Conservation (phyloP, 2,888 invertebrate species). For the Nomada ferruginata region DNA sequence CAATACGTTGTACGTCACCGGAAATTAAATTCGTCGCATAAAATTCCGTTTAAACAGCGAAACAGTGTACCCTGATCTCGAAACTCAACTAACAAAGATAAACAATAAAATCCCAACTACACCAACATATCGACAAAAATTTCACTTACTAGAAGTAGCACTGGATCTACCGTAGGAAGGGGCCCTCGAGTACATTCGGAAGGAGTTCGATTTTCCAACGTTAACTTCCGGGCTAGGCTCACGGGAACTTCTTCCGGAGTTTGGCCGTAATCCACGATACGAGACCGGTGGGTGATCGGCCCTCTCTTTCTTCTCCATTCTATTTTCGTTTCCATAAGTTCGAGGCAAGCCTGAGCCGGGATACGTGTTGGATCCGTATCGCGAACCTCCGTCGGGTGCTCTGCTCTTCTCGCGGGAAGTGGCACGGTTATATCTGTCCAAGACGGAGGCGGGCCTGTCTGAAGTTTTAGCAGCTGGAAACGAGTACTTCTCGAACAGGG, state of each 20-base stretch:
- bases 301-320: conserved; percentile 82
- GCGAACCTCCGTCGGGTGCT: conserved; percentile 76
- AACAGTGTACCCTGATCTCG: too few species aligned
- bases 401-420: conserved; percentile 78
- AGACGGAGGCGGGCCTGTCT: conserved; percentile 78
- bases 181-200: conserved; percentile 73
- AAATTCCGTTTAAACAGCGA: too few species aligned
- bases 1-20: too few species aligned
- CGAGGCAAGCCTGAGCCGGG: conserved; percentile 73
- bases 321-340: conserved; percentile 74
- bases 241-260: conserved; percentile 83
- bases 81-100: not conserved
- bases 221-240: conserved; percentile 86
- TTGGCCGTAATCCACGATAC: conserved; percentile 83
- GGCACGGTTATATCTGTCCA: conserved; percentile 78
- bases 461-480: conserved; percentile 73
- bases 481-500: conserved; percentile 79
- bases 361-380: conserved; percentile 78
- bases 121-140: conserved; percentile 33
- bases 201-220: conserved; percentile 74
- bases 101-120: not conserved
- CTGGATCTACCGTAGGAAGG: conserved; percentile 74
- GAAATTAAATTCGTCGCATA: too few species aligned
- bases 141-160: conserved; percentile 65
- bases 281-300: conserved; percentile 83